Base-by-base conservation (phyloP, 2,113 vertebrate species). In the Orthochromis indermauri region DNA sequence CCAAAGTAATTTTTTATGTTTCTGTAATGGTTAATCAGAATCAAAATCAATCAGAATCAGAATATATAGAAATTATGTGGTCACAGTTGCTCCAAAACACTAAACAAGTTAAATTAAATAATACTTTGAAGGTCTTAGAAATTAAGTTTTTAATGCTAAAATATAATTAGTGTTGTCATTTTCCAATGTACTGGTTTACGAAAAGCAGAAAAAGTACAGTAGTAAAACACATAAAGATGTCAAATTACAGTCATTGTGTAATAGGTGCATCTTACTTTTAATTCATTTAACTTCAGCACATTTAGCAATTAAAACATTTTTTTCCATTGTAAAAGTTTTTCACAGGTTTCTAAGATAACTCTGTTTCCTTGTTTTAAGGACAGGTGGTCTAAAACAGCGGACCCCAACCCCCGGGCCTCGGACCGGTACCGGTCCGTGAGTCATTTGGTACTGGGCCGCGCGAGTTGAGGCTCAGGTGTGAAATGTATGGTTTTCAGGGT, bases 361-460 rank as follows among this genome's bases (percentile, higher is more conserved):
- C 16, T 19, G 4, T 0, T 63, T 63, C 16, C 31, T 63, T 63
- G 31, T 2, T 63, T 63, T 63, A 19, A 35, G 16, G 10, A 63
- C 59, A 2, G 28, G 57, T 33, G 28, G 16, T 1, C 59, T 33
- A 61, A 10, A 10, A 59, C 26, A 59, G 6, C 4, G 0, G 1
- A 13, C 21, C 53, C 53, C 0, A 1, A 55, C 53, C 53, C 53
- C n/a, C 0, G 0, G 53, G 10, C 53, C n/a, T 54, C 4, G 2
- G 51, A 53, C 10, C 2, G 8, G 47, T 47, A 47, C 1, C 1
- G 2, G 45, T 53, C 51, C 0, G 2, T 53, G 51, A 54, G 53
- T 54, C 4, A 1, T 54, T 54, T 54, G 53, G 53, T 54, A 7
- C 10, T 0, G 0, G 10, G 51, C 10, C 5, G 0, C n/a, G 0